Evolutionary conservation across 2,113 vertebrate genomes (phyloP), one percentile per base, ranked within the genome.

Genomic region (Pelobates fuscus): DNA sequence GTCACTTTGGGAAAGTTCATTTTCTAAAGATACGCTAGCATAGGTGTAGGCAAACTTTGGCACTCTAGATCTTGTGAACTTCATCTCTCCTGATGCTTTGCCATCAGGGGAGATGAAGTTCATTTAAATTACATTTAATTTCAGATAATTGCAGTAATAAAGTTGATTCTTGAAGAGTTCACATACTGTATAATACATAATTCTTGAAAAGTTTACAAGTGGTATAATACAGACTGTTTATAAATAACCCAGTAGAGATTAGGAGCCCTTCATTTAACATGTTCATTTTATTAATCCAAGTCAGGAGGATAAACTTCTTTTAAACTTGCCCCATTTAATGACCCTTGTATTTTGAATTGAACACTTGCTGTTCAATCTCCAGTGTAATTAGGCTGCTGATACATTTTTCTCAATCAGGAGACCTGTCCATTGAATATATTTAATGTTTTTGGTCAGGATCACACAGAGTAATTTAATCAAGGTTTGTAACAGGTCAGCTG

Each of bases 281-380:
- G 1, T 18, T 49, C 5, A 49, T 49, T 15, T 49, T 15, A 17
- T 18, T 49, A 74, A 66, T 65, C 62, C 60, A 43, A 74, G 71
- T 74, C 71, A 74, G 71, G 71, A 66, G 71, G 61, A 65, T 57
- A 41, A 43, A 41, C n/a, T 44, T 25, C 52, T 60, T 54, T 55
- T 37, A 54, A 26, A 57, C 32, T 23, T 65, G 29, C 46, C 71
- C 29, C 44, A 44, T 74, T 17, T 62, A 74, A 23, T 58, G 62
- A 74, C 52, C 71, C 52, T 74, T 8, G 64, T 17, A 67, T 29
- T 59, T 44, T 29, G 2, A 21, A 46, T 29, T 21, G 3, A 29
- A 30, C 18, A 6, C 32, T 46, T 67, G 32, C 62, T 46, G 30
- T 65, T 65, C 46, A 18, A 65, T 54, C 41, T 18, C 10, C 14